Evolutionary conservation across 2,797 vertebrate genomes (phyloP).

Genomic region (Enteromius unitaeniatus): DNA sequence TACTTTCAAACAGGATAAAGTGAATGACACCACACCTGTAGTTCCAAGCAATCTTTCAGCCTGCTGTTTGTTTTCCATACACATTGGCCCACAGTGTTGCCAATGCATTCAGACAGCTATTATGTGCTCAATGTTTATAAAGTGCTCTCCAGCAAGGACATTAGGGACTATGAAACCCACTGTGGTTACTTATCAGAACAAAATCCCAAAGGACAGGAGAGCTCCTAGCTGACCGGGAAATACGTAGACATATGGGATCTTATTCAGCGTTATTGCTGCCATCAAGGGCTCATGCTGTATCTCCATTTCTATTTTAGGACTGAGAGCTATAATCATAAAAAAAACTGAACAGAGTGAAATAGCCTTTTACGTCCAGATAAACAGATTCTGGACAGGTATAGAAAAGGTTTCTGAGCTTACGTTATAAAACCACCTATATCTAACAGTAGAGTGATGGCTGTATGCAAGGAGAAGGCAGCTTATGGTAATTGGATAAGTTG

Average conservation of each 20-base stretch:
- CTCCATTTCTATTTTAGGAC: slow-evolving; percentile 31
- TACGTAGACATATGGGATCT: slow-evolving; percentile 51
- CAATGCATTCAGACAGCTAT: slow-evolving; percentile 43
- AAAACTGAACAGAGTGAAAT: slow-evolving; percentile 36
- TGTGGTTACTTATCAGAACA: slow-evolving; percentile 49
- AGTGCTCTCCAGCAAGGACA: slow-evolving; percentile 50
- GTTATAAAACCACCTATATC: slow-evolving; percentile 14
- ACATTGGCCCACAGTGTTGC: slow-evolving; percentile 37
- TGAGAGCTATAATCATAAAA: slow-evolving; percentile 46
- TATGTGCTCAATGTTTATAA: slow-evolving; percentile 53
- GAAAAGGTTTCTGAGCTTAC: slow-evolving; percentile 38
- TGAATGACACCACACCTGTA: slow-evolving; percentile 56
- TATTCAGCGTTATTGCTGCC: slow-evolving; percentile 57
- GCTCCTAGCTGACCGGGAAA: slow-evolving; percentile 46
- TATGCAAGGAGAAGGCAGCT: slow-evolving; percentile 2
- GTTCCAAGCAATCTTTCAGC: slow-evolving; percentile 51
- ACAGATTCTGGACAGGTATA: slow-evolving; percentile 32
- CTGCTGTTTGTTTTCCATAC: slow-evolving; percentile 50
- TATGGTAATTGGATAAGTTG: neutral
- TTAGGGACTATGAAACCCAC: slow-evolving; percentile 48
- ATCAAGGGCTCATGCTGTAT: slow-evolving; percentile 42
- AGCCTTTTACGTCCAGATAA: slow-evolving; percentile 50
- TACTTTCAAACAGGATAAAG: slow-evolving; percentile 31
- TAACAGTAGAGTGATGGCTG: slow-evolving; percentile 27
- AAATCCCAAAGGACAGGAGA: slow-evolving; percentile 44